A percentile compares a stretch with the other conserved stretches of the same genome.
phyloP scores from a whole-genome alignment of 1,140 invertebrate species.

The Drosophila arizonae region DNA sequence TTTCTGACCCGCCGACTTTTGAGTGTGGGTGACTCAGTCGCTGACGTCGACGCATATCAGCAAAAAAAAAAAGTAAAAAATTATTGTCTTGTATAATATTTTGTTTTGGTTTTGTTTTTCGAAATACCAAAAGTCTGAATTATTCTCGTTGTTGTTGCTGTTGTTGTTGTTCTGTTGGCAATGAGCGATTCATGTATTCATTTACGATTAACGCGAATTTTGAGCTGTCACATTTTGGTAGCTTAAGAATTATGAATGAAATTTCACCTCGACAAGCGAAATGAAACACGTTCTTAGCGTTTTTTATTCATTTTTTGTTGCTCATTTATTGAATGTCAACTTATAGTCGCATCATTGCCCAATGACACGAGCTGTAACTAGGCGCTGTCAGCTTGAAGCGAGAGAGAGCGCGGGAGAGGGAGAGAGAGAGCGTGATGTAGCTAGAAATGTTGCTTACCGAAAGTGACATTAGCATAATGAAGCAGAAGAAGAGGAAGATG shows the following conservation, averaged over 20 bases:
- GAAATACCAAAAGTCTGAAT: constrained; percentile 24
- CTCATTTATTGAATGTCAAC: constrained; percentile 29
- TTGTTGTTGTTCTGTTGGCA: constrained; percentile 9
- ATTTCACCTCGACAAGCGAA: constrained; percentile 33
- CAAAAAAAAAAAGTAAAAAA: constrained; percentile 1
- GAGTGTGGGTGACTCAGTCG: constrained; percentile 31
- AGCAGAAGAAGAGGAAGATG: neutral
- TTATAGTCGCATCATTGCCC: constrained; percentile 17
- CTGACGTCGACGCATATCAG: constrained; percentile 31
- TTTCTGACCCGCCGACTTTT: constrained; percentile 8
- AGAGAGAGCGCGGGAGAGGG: neutral
- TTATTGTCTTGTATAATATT: constrained; percentile 8
- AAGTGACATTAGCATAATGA: constrained; percentile 11
- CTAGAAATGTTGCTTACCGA: neutral
- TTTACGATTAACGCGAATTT: constrained; percentile 37
- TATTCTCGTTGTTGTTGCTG: neutral
- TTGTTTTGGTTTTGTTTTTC: neutral
- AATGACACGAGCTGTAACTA: constrained; percentile 30
- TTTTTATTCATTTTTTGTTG: neutral
- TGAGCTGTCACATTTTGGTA: constrained; percentile 11
- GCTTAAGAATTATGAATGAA: constrained; percentile 44
- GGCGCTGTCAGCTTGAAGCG: neutral
- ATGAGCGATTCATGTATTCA: constrained; percentile 25
- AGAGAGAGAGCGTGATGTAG: neutral
- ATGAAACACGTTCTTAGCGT: constrained; percentile 36